A percentile compares a stretch with the other conserved stretches of the same genome.
phyloP scores from a whole-genome alignment of 2,113 vertebrate species.

The Anoura caudifer region DNA sequence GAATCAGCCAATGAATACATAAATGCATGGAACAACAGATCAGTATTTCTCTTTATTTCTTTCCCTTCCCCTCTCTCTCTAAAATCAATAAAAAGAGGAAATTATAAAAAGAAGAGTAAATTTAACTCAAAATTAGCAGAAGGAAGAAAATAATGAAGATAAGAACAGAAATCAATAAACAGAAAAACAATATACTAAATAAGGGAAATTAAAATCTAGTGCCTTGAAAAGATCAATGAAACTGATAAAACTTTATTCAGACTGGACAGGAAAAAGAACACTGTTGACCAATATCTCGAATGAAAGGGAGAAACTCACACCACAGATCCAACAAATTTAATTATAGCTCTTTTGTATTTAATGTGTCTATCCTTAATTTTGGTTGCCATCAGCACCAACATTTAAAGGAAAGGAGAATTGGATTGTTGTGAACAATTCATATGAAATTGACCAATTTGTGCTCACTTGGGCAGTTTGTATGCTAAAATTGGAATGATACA shows the following conservation, averaged over 20 bases:
- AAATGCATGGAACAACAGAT: neutral
- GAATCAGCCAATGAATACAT: neutral
- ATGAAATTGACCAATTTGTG: neutral
- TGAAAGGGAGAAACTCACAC: neutral
- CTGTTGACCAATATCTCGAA: neutral
- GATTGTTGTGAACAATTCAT: neutral
- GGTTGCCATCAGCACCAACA: neutral
- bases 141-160: neutral
- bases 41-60: neutral
- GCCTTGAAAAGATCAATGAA: slow-evolving; percentile 3
- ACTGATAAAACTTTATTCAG: neutral
- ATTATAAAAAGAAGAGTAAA: neutral
- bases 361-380: neutral
- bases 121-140: neutral
- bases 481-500: no score
- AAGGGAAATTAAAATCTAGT: neutral
- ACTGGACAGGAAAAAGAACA: neutral
- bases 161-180: neutral
- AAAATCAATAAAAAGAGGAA: neutral
- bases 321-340: neutral
- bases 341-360: neutral
- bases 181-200: neutral
- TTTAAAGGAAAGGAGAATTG: neutral
- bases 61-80: neutral
- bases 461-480: no score